phyloP scores from a whole-genome alignment of 2,113 vertebrate genomes.

The Circaetus gallicus region DNA sequence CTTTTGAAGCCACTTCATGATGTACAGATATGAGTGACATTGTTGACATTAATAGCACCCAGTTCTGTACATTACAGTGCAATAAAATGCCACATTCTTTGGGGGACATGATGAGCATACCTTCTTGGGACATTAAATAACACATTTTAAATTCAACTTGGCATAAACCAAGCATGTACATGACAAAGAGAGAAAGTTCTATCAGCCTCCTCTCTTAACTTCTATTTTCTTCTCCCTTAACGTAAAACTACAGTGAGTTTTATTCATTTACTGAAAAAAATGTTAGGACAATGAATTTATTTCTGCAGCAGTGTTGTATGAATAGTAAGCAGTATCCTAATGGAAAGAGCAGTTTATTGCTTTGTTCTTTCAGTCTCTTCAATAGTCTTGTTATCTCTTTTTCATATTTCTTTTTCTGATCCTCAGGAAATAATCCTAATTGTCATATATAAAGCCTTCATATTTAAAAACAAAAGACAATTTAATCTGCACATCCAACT shows the following conservation, averaged over 20 bases:
- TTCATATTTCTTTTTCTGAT: not conserved
- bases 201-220: not conserved
- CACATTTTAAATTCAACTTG: not conserved
- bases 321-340: not conserved
- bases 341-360: not conserved
- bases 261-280: not conserved
- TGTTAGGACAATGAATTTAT: not conserved
- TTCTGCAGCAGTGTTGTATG: not conserved
- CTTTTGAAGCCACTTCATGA: not conserved
- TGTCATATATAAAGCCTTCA: not conserved
- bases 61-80: not conserved
- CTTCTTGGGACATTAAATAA: not conserved
- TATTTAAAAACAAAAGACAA: not conserved
- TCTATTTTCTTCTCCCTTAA: not conserved
- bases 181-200: not conserved
- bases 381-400: not conserved
- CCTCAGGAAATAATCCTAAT: not conserved
- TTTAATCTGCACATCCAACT: not conserved
- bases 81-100: not conserved
- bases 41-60: not conserved
- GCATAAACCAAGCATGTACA: not conserved
- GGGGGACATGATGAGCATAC: not conserved
- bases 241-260: not conserved
- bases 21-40: not conserved
- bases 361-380: not conserved